phyloP scores from a whole-genome alignment of 2,113 vertebrate genomes.

The Spheniscus mendiculus region DNA sequence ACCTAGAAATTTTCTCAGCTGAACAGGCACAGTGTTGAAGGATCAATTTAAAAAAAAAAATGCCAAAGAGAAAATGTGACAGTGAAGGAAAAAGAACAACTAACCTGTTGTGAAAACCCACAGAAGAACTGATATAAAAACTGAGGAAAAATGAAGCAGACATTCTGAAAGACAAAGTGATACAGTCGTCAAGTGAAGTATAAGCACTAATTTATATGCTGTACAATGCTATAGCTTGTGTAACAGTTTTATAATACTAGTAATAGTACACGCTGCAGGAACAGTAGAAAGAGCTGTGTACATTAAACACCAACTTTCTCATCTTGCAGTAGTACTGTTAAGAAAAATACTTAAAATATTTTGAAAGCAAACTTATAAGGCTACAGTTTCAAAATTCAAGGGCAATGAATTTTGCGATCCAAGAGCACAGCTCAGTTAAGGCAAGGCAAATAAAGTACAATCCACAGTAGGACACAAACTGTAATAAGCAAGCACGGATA shows the following conservation, averaged over 20 bases:
- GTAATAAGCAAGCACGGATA: neutral
- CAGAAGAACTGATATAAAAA: slow-evolving; percentile 99
- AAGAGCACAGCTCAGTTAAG: neutral
- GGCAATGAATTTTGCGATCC: neutral
- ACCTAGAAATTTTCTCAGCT: neutral
- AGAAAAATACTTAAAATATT: neutral
- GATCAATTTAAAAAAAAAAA: neutral
- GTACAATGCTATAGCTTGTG: neutral
- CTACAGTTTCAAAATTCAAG: neutral
- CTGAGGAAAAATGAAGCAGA: slow-evolving; percentile 98
- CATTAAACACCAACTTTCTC: neutral
- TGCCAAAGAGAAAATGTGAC: neutral
- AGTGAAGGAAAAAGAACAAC: neutral
- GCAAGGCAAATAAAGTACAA: neutral
- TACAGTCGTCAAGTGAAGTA: neutral
- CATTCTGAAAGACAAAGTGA: slow-evolving; percentile 86
- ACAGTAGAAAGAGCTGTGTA: neutral
- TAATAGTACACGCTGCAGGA: neutral
- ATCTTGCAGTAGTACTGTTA: neutral
- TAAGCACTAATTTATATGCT: neutral
- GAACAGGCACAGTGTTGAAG: neutral
- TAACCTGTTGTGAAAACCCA: slow-evolving; percentile 98
- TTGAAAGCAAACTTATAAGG: neutral
- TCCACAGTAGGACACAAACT: neutral
- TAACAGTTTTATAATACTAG: neutral